Conservation (phyloP, 30 jellyfish, hydroid and myxozoan genomes). For the Pseudorhiza aurosa region DNA sequence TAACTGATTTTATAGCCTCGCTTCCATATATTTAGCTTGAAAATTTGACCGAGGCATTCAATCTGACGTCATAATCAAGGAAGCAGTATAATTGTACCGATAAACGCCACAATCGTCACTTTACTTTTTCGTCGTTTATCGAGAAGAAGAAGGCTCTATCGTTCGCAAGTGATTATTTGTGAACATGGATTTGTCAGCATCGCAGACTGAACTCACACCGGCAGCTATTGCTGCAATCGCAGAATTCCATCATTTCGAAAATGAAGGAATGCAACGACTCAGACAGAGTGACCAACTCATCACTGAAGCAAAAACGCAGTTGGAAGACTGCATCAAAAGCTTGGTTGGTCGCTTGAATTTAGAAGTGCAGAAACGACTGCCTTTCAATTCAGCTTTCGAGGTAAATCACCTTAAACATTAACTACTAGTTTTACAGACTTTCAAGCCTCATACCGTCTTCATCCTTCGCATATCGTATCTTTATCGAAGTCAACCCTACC, state of each 20-base stretch:
- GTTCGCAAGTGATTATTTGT: not conserved
- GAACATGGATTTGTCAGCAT: too few relatives aligned
- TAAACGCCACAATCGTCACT: not conserved
- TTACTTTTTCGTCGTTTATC: not conserved
- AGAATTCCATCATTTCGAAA: too few relatives aligned
- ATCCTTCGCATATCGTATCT: not conserved
- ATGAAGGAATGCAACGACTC: not conserved
- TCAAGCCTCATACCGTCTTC: too few relatives aligned
- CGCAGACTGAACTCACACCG: too few relatives aligned
- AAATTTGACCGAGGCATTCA: not conserved
- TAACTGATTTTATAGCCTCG: too few relatives aligned
- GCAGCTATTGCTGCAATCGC: too few relatives aligned
- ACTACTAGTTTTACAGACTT: too few relatives aligned
- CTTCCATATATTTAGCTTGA: too few relatives aligned
- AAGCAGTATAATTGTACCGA: not conserved
- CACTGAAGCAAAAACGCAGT: not conserved
- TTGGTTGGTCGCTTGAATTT: not conserved
- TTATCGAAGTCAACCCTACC: not conserved
- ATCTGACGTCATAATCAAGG: not conserved
- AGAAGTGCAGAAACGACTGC: not conserved
- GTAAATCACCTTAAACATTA: not conserved
- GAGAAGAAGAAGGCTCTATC: too few relatives aligned
- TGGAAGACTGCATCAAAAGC: not conserved
- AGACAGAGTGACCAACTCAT: not conserved
- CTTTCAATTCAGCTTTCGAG: not conserved